Base-by-base conservation (phyloP, 2,888 invertebrate species). In the Tipula unca region DNA sequence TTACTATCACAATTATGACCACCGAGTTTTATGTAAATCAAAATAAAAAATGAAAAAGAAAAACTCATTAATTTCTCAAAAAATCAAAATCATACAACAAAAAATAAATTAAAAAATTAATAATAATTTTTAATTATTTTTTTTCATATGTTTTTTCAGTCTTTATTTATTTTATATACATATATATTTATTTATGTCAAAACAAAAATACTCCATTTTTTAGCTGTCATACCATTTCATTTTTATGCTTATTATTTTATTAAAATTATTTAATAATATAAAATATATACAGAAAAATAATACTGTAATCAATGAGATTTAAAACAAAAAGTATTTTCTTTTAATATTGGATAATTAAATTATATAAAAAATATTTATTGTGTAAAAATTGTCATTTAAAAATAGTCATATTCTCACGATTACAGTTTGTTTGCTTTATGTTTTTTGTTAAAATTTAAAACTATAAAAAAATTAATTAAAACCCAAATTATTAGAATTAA, bases 341-440 rank as follows among this genome's bases (percentile, higher is more conserved):
- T 29, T 83, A 83, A 83, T 69, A 69, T 83, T 83, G 83, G 83
- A 83, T 83, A 69, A 69, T 32, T 29, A 1, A 82, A 29, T 35
- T 32, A 83, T 32, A n/a, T 29, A 83, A 83, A 32, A 83, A 35
- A 83, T 32, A 29, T 32, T 10, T 29, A 32, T 13, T 83, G 17
- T 83, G 17, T 83, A 29, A 83, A 84, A 84, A 84, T 84, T 84
- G 35, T 36, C 20, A 84, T 35, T 84, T 84, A 39, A 84, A 84
- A 39, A 36, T 36, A 84, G 20, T n/a, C 48, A 36, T 35, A 32
- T 36, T 84, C 84, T 84, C 84, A 84, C 32, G 84, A 84, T 84
- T 84, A 84, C 84, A 84, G 84, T 84, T 84, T 84, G 84, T 84
- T 84, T 84, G 84, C 84, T 84, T 84, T 36, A 84, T 84, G 84